Evolutionary conservation across 2,888 invertebrate species (phyloP).

Genomic region (Parapristionchus giblindavisi): DNA sequence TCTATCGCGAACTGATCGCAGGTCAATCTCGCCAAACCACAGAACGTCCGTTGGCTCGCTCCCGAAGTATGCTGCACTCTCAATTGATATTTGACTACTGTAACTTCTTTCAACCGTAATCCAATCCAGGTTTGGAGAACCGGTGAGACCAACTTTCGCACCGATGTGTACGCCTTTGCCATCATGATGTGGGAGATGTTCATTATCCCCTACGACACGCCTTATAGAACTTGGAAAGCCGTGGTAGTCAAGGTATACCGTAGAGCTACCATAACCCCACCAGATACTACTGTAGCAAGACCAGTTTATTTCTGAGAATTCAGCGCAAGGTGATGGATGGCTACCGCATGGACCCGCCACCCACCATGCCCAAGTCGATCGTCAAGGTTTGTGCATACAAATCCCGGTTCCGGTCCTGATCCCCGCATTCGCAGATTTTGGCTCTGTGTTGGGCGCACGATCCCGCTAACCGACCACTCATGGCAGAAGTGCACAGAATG

Average conservation of each 20-base stretch:
- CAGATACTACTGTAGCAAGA: too few species aligned
- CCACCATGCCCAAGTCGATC: slow-evolving; percentile 53
- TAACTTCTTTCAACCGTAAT: slow-evolving; percentile 15
- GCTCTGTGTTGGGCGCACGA: slow-evolving; percentile 55
- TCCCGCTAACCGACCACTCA: slow-evolving; percentile 50
- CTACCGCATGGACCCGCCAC: slow-evolving; percentile 55
- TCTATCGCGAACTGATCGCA: too few species aligned
- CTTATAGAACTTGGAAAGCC: slow-evolving; percentile 58
- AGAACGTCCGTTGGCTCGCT: slow-evolving; percentile 63
- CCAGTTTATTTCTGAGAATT: slow-evolving; percentile 12
- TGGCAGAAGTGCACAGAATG: slow-evolving; percentile 18
- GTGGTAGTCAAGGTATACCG: slow-evolving; percentile 57
- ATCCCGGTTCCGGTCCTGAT: too few species aligned
- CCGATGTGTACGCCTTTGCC: slow-evolving; percentile 62
- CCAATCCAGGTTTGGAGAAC: slow-evolving; percentile 57
- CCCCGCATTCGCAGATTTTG: slow-evolving; percentile 46
- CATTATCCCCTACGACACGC: slow-evolving; percentile 56
- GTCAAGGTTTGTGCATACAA: slow-evolving; percentile 36
- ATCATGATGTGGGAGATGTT: slow-evolving; percentile 63
- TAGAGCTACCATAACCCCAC: too few species aligned
- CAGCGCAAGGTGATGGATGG: slow-evolving; percentile 56
- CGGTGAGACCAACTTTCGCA: slow-evolving; percentile 59
- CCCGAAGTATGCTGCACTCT: slow-evolving; percentile 51
- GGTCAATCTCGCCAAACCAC: slow-evolving; percentile 59
- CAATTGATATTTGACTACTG: too few species aligned